These are phyloP conservation scores for Furnarius figulus DNA, from an alignment of 2,113 vertebrate genomes.

Conservation along the genomic window DNA sequence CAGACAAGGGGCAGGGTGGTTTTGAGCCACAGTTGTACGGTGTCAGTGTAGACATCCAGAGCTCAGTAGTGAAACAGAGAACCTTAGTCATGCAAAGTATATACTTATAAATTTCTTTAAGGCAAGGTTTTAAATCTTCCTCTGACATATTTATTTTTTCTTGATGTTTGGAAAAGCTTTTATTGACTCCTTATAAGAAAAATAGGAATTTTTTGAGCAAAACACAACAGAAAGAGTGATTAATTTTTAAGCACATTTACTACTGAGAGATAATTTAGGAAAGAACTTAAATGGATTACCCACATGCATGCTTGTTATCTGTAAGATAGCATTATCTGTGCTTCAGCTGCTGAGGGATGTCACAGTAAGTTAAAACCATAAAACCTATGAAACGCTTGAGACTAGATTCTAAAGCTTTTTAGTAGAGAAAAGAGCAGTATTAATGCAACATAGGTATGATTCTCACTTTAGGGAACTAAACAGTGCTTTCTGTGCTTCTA, in stretches of 20 bases:
- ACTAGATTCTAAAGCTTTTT: not conserved
- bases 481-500: not conserved
- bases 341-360: constrained; percentile 29
- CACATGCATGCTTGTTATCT: not conserved
- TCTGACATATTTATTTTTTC: not conserved
- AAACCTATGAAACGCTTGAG: not conserved
- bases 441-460: not conserved
- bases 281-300: constrained; percentile 11
- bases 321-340: not conserved
- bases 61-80: not conserved
- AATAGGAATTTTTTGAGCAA: not conserved
- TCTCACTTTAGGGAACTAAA: not conserved
- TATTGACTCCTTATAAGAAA: not conserved
- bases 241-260: not conserved
- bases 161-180: not conserved
- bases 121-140: not conserved
- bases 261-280: not conserved
- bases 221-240: not conserved
- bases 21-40: not conserved
- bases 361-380: not conserved
- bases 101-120: not conserved
- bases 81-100: not conserved
- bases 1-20: not conserved
- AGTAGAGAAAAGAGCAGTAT: not conserved
- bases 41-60: not conserved